Evolutionary conservation across 2,797 vertebrate species (phyloP).

Genomic region (Botia almorhae): DNA sequence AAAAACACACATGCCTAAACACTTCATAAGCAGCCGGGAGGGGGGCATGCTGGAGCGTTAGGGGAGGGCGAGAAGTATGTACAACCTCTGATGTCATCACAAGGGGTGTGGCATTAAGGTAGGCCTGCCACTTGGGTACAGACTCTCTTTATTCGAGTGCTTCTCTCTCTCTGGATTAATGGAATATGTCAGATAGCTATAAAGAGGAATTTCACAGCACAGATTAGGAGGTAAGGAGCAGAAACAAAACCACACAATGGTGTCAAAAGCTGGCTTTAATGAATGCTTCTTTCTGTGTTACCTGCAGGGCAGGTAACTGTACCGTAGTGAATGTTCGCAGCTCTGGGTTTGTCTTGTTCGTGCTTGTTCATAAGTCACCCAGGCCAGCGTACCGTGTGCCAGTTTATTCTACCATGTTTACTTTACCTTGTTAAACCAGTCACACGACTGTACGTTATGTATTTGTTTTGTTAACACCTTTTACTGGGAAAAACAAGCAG

Average conservation of each 20-base stretch:
- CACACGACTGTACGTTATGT: background rate
- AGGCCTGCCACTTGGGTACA: slow-evolving; percentile 52
- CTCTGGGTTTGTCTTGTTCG: slow-evolving; percentile 12
- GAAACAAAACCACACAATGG: slow-evolving; percentile 52
- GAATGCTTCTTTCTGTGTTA: slow-evolving; percentile 53
- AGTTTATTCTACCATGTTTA: slow-evolving; percentile 22
- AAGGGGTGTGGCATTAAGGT: slow-evolving; percentile 74
- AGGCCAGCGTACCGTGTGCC: background rate
- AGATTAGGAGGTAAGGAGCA: slow-evolving; percentile 74
- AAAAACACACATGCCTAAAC: background rate
- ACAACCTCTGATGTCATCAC: slow-evolving; percentile 70
- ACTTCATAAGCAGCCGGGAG: slow-evolving; percentile 31
- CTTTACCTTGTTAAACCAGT: slow-evolving; percentile 1
- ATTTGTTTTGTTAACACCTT: background rate
- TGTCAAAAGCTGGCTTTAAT: slow-evolving; percentile 50
- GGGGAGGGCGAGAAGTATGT: slow-evolving; percentile 61
- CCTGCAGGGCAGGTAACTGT: slow-evolving; percentile 38
- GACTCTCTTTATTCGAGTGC: slow-evolving; percentile 38
- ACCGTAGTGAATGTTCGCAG: background rate
- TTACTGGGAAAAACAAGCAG: slow-evolving; percentile 9
- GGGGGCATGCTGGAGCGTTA: slow-evolving; percentile 52
- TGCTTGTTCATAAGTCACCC: slow-evolving; percentile 7
- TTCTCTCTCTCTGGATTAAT: slow-evolving; percentile 53
- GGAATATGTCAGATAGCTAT: slow-evolving; percentile 68
- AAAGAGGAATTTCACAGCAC: slow-evolving; percentile 49